These are phyloP conservation scores for Hylaeus volcanicus DNA, from an alignment of 1,140 invertebrate species.

Conservation along the genomic window DNA sequence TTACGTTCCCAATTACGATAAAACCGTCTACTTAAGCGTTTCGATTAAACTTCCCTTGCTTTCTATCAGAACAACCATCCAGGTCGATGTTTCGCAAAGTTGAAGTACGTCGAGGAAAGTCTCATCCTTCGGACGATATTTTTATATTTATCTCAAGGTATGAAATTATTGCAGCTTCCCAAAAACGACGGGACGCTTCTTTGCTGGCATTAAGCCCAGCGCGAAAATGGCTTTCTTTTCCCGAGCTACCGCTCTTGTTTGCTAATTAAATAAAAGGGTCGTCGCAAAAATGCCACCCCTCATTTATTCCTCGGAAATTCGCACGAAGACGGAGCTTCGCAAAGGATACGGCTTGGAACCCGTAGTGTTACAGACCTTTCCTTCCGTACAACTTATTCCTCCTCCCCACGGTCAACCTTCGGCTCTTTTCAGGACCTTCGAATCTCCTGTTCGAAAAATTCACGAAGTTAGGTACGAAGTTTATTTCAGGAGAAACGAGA, in stretches of 20 bases:
- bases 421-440: background rate
- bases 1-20: constrained; percentile 9
- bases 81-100: background rate
- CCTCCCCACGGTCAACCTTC: too few relatives aligned
- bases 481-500: too few relatives aligned
- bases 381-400: background rate
- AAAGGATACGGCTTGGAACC: constrained; percentile 9
- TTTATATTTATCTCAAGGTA: constrained; percentile 24
- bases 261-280: constrained; percentile 64
- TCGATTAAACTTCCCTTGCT: background rate
- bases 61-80: background rate
- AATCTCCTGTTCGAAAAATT: background rate
- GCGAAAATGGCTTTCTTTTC: constrained; percentile 56
- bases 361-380: background rate
- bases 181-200: constrained; percentile 16
- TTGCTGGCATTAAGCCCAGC: constrained; percentile 39
- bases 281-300: constrained; percentile 36
- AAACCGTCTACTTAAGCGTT: constrained; percentile 2
- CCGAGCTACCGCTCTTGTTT: constrained; percentile 17
- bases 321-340: constrained; percentile 26
- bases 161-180: constrained; percentile 31
- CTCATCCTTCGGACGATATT: background rate
- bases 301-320: constrained; percentile 16
- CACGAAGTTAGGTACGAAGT: too few relatives aligned
- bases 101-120: background rate